These are phyloP conservation scores for Sinopyrophorus schimmeli DNA, from an alignment of 2,888 invertebrate genomes.

Conservation along the genomic window DNA sequence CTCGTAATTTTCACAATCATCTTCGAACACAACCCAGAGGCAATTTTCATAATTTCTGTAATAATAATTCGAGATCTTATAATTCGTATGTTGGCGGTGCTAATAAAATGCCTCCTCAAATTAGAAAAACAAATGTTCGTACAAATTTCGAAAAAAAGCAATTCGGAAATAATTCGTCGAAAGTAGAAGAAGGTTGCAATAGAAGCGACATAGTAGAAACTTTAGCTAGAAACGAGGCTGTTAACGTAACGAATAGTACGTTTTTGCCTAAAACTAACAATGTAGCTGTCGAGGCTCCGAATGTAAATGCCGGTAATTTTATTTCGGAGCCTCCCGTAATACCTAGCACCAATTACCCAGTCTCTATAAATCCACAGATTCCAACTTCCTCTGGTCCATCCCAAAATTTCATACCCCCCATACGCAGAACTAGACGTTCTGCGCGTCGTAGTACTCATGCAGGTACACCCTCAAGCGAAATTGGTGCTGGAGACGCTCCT, in stretches of 20 bases:
- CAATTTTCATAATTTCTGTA: slow-evolving; percentile 1
- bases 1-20: slow-evolving; percentile 20
- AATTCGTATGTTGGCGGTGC: slow-evolving; percentile 2
- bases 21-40: slow-evolving; percentile 3
- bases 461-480: slow-evolving; percentile 42
- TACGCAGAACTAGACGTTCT: slow-evolving; percentile 35
- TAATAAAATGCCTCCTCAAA: neutral
- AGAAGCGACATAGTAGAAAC: slow-evolving; percentile 3
- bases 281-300: slow-evolving; percentile 1
- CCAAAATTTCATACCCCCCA: slow-evolving; percentile 40
- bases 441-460: slow-evolving; percentile 22
- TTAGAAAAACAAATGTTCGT: neutral
- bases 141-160: neutral
- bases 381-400: slow-evolving; percentile 16
- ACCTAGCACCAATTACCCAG: neutral
- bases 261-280: neutral
- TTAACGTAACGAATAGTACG: neutral
- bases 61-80: slow-evolving; percentile 9
- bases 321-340: neutral
- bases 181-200: slow-evolving; percentile 1
- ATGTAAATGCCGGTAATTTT: slow-evolving; percentile 6
- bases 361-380: slow-evolving; percentile 19
- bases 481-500: slow-evolving; percentile 54
- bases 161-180: neutral
- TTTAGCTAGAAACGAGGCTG: neutral